Evolutionary conservation across 2,797 vertebrate genomes (phyloP).

Genomic region (Momotus momota): DNA sequence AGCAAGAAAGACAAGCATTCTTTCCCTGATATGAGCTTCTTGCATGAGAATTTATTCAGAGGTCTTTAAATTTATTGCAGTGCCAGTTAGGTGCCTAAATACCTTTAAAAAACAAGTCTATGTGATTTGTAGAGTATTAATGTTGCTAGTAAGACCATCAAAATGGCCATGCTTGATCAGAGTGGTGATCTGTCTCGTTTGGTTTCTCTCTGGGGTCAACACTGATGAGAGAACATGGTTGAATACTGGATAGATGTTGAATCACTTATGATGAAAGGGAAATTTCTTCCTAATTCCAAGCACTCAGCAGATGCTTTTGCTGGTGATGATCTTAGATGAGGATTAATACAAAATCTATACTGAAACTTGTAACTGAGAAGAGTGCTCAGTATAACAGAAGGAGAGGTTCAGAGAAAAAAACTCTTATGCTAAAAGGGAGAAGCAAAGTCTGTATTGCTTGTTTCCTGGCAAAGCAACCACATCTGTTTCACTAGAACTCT

Average conservation of each 20-base stretch:
- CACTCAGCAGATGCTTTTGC: conserved; percentile 2
- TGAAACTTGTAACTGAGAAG: neutral
- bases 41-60: neutral
- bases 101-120: neutral
- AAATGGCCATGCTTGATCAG: neutral
- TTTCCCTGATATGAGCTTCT: neutral
- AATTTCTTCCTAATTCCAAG: neutral
- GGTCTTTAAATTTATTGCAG: neutral
- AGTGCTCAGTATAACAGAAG: neutral
- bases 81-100: neutral
- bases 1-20: conserved; percentile 35
- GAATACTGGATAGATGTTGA: conserved; percentile 19
- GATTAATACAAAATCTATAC: neutral
- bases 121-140: neutral
- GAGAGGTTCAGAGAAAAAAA: neutral
- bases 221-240: neutral
- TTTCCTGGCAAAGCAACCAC: neutral
- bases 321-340: neutral
- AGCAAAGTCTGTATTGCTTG: neutral
- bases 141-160: neutral
- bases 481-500: neutral
- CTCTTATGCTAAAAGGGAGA: neutral
- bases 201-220: conserved; percentile 19
- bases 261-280: conserved; percentile 2
- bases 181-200: neutral